Conservation (phyloP, 2,113 vertebrate genomes). For the Myrmecobius fasciatus region DNA sequence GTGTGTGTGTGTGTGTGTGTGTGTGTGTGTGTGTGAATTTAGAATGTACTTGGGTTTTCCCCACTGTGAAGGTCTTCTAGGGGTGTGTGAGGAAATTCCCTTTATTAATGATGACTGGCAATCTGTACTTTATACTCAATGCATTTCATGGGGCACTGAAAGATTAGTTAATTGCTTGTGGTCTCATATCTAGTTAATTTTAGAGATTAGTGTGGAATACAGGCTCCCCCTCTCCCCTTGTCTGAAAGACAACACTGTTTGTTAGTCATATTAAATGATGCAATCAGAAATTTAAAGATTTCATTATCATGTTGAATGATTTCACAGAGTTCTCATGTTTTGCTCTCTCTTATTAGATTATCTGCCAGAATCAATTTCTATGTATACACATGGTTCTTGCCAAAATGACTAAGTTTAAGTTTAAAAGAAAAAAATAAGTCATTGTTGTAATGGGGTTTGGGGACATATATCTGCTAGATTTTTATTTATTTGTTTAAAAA, state of each 20-base stretch:
- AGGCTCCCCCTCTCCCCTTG: not conserved
- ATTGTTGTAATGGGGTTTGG: not conserved
- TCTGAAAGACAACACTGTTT: not conserved
- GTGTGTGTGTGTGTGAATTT: not conserved
- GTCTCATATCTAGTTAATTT: not conserved
- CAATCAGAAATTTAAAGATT: not conserved
- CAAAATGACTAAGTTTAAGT: not conserved
- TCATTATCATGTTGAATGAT: not conserved
- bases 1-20: too few species aligned
- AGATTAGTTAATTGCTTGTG: not conserved
- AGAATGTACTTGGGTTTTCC: not conserved
- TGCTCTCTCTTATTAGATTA: not conserved
- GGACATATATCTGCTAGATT: not conserved
- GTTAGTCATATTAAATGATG: not conserved
- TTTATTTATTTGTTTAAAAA: too few species aligned
- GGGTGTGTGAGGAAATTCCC: not conserved
- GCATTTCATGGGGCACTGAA: not conserved
- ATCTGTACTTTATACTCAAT: not conserved
- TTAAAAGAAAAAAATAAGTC: not conserved
- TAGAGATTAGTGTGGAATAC: not conserved
- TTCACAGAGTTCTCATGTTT: not conserved
- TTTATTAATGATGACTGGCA: not conserved
- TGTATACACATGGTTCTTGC: not conserved
- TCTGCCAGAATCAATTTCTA: not conserved
- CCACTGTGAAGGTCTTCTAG: not conserved